Base-by-base conservation (phyloP, 2,113 vertebrate species). In the Phainopepla nitens region DNA sequence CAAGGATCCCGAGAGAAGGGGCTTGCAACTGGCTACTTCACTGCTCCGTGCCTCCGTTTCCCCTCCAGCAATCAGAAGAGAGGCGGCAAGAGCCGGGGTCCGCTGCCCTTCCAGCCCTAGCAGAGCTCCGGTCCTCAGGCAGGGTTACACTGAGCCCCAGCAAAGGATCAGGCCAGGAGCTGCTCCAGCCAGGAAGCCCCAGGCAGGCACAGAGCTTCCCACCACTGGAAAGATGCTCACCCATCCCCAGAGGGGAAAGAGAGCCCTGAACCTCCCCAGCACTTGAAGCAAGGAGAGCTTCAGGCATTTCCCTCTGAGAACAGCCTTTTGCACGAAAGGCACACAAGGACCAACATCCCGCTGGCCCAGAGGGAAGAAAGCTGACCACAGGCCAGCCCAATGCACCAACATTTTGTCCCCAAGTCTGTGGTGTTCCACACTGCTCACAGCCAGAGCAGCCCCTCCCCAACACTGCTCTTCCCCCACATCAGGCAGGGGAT, bases 351-450 rank as follows among this genome's bases (percentile, higher is more conserved):
- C 84, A 41, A 49, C 36, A 36, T 42, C 27, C 39, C 15, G 1
- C 56, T 44, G 0, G 0, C 23, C 14, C 16, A 0, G 15, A 47
- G 58, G 10, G 29, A 42, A 54, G 56, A 60, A 44, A 45, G 18
- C 50, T 53, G 64, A 81, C 45, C 69, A 36, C 31, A 28, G 58
- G 28, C 18, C 31, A 84, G 35, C 53, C 53, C 80, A 28, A 18
- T 0, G 12, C 39, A 70, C 23, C 5, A 33, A 25, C 8, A 10
- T 23, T 68, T 42, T 21, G 31, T 24, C 61, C 51, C 61, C 31
- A 17, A 24, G 10, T 35, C 53, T 14, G 27, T 2, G 2, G 29
- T 2, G 4, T 39, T 47, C 45, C 70, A 64, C 39, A 4, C 31
- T 22, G 28, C 36, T 76, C 39, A 7, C 0, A 23, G 54, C 33